These are phyloP conservation scores for Musca vetustissima DNA, from an alignment of 1,140 invertebrate species.

Conservation along the genomic window DNA sequence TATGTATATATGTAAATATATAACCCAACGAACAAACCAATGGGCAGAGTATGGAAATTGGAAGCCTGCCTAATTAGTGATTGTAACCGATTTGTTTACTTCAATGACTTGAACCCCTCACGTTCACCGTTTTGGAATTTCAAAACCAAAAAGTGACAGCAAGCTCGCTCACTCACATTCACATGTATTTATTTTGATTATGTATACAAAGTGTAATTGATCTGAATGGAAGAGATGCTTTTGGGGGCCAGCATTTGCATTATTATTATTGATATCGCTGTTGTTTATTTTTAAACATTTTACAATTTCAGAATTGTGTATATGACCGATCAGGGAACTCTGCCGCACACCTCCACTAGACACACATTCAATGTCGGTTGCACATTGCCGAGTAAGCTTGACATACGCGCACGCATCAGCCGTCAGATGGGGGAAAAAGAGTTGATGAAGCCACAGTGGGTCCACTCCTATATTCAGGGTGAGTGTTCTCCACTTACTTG, in stretches of 20 bases:
- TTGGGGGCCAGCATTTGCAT: background rate
- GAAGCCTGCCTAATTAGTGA: too few species aligned
- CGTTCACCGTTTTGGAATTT: background rate
- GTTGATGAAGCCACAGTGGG: background rate
- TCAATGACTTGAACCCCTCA: slow-evolving; percentile 19
- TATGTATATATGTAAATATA: background rate
- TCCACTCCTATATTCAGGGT: too few species aligned
- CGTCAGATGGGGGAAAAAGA: background rate
- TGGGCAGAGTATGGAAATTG: too few species aligned
- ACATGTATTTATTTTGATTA: background rate
- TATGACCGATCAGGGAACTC: too few species aligned
- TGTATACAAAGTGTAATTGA: too few species aligned
- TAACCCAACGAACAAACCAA: too few species aligned
- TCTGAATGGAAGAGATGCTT: too few species aligned
- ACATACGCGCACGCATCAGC: too few species aligned
- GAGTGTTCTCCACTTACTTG: too few species aligned
- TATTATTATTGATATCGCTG: slow-evolving; percentile 6
- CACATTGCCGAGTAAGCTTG: background rate
- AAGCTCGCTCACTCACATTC: too few species aligned
- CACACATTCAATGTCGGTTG: background rate
- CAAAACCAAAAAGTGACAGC: background rate
- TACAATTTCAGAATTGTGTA: background rate
- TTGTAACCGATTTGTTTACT: slow-evolving; percentile 14
- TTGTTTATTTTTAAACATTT: slow-evolving; percentile 11
- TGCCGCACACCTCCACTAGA: background rate